Evolutionary conservation across 1,140 invertebrate species (phyloP), one percentile per base, ranked within the genome.

Genomic region (Drosophila novamexicana): DNA sequence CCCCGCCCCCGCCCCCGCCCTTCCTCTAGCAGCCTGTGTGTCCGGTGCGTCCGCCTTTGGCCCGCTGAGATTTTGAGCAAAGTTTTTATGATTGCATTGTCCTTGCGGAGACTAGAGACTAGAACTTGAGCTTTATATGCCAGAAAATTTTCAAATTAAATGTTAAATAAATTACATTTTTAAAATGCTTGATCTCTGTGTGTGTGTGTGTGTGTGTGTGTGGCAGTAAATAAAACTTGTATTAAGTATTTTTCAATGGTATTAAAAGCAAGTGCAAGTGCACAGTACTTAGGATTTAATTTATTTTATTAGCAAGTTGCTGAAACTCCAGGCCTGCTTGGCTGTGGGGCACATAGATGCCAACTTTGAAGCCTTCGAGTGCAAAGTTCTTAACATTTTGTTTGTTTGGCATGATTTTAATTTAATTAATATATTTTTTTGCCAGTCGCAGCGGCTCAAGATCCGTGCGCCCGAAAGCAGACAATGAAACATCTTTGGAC

Each of bases 231-330:
- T 45, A 34, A 45, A 44, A 6, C 49, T 42, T 37, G 32, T 10
- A 9, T 44, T 36, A 56, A 62, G 50, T 72, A 37, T 71, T 50
- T 63, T 39, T 49, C 40, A 59, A 47, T 70, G 74, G 66, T 61
- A 59, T 61, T 54, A 16, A 47, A 61, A 49, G 54, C 56, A 49
- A 56, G 52, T 59, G 53, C 63, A 49, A 53, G 49, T 49, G 47
- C 39, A 37, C 40, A 50, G 66, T 45, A 57, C 57, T 57, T 39
- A 10, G 69, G 75, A 78, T 76, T 81, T 57, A 69, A 88, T 77
- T 83, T 62, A 50, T 66, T 81, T 88, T 82, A 88, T 88, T 79
- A 86, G 71, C 65, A 77, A 65, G 40, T 70, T 74, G 57, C 47
- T 36, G 37, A 16, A 12, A 7, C n/a, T 29, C 12, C 22, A 7